Evolutionary conservation across 2,113 vertebrate species (phyloP), one percentile per base, ranked within the genome.

Genomic region (Pterophyllum scalare): DNA sequence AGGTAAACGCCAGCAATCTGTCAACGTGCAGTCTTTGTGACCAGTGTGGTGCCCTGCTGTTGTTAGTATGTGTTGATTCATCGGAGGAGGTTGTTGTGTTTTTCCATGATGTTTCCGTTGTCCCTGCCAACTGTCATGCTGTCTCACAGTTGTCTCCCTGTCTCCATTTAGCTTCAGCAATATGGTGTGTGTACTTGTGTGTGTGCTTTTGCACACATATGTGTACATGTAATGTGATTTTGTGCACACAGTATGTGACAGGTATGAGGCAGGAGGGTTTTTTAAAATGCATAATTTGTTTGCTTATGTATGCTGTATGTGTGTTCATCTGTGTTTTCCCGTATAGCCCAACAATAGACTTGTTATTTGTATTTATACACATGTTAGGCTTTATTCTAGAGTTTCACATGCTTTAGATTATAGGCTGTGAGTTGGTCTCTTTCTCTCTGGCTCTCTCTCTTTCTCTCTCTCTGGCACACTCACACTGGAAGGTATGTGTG

Each of bases 1-100:
- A 96, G 96, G 96, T 96, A 96, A 94, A 95, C 6, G 78, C 43
- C 81, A 83, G 87, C 81, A 67, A 67, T 85, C 49, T 87, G 86
- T 92, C 64, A 87, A 28, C 3, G 40, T 82, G 82, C 33, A 38
- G 62, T 76, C 46, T 84, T 84, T 89, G 78, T 91, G 77, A 78
- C 58, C 72, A 5, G 56, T 80, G 87, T 83, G 77, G 72, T 85
- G 84, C 83, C 79, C 78, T 82, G 72, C 82, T 89, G 80, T 75
- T 86, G 86, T 90, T 46, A 15, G 70, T 77, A 46, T 81, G 82
- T 84, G 89, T 84, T 38, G 60, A 64, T 83, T 89, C 77, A 65
- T 82, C 9, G 2, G 28, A 59, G 77, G 83, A 84, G 83, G 77
- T 58, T 75, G 84, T 84, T 90, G 85, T 91, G 88, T 88, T 92